phyloP scores from a whole-genome alignment of 2,888 invertebrate species.

The Strigamia crassipes region DNA sequence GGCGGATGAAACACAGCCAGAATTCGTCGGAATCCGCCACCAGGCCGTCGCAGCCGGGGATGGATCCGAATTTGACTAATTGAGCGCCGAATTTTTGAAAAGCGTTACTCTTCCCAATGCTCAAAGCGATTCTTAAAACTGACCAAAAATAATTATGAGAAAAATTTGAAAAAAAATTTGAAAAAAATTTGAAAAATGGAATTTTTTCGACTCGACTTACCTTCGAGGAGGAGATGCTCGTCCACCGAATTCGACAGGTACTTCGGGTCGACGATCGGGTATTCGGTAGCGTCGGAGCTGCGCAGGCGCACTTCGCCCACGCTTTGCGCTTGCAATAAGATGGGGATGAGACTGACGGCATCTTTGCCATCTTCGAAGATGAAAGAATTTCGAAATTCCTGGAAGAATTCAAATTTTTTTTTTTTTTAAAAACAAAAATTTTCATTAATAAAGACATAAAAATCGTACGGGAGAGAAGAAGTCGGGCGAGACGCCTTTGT shows the following conservation, averaged over 20 bases:
- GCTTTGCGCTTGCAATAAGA: conserved; percentile 15
- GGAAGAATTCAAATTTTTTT: not conserved
- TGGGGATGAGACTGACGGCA: conserved; percentile 25
- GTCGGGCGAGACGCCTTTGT: not conserved
- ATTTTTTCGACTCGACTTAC: conserved; percentile 25
- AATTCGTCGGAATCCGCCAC: not conserved
- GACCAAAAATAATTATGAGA: too few relatives aligned
- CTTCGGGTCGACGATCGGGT: conserved; percentile 87
- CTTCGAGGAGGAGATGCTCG: conserved; percentile 78
- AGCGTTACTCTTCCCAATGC: not conserved
- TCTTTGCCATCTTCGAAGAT: not conserved
- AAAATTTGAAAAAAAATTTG: too few relatives aligned
- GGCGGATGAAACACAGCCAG: not conserved
- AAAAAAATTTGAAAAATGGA: too few relatives aligned
- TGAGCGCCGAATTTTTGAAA: conserved; percentile 20
- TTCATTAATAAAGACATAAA: too few relatives aligned
- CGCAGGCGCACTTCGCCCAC: conserved; percentile 64
- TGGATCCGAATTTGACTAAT: not conserved
- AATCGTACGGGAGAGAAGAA: not conserved
- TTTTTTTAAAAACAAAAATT: too few relatives aligned
- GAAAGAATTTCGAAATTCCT: not conserved
- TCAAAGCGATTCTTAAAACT: not conserved
- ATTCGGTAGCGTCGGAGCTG: conserved; percentile 81
- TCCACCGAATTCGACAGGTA: conserved; percentile 83
- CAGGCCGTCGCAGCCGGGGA: conserved; percentile 16